Evolutionary conservation across 2,888 invertebrate genomes (phyloP), one percentile per base, ranked within the genome.

Genomic region (Drosophila rellima): DNA sequence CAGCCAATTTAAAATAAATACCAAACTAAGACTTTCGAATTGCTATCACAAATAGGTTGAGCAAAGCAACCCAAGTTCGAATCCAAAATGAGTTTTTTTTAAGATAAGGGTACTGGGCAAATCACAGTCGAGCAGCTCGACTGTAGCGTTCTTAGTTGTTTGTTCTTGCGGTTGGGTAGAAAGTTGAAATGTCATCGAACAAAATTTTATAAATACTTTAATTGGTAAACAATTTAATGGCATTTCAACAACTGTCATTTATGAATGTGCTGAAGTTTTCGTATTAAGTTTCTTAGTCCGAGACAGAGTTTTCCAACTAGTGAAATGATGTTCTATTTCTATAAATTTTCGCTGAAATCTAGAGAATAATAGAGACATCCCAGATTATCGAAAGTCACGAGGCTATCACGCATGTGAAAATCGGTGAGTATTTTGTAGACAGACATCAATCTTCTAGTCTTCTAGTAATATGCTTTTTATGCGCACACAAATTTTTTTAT

Each of bases 351-450:
- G 55, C 54, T 71, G 62, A 74, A 76, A 83, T 81, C 73, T 89
- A 92, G 92, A 91, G 92, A 88, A 89, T 90, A 75, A 85, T 92
- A 79, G 92, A 92, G 88, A 92, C 92, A 66, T 92, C 91, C 67
- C 92, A 92, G 70, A 78, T 91, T 33, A 90, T 91, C 72, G 90
- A 92, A 80, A 90, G 89, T 86, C 89, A 91, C 73, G 92, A 92
- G 83, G 92, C 92, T 47, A 78, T 92, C 69, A 92, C 92, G 56
- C 92, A 92, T 80, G 91, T 92, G 15, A 91, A 92, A 90, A 91
- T 92, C 72, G 92, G 92, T 92, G 90, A 90, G 92, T 82, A 56
- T 37, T 48, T 42, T n/a, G 39, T 33, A 26, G n/a, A 37, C 1
- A 57, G 26, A 45, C 13, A 10, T 17, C 3, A 13, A 20, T n/a